These are phyloP conservation scores for Calosoma granatense DNA, from an alignment of 1,140 invertebrate species.

Conservation along the genomic window DNA sequence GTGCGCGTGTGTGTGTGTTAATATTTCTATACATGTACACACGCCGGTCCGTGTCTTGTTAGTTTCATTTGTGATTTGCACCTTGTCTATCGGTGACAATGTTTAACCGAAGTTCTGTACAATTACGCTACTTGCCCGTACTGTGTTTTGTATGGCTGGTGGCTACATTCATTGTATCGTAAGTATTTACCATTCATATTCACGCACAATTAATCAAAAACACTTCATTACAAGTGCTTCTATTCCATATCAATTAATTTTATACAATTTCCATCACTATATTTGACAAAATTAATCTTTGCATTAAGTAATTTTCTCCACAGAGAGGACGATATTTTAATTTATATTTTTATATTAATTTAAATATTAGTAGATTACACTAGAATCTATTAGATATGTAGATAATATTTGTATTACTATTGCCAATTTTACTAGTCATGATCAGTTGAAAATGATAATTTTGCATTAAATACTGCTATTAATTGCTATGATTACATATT, in stretches of 20 bases:
- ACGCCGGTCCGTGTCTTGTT: no score
- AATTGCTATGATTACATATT: no score
- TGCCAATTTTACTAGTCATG: no score
- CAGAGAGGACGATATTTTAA: background rate
- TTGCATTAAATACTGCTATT: no score
- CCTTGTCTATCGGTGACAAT: no score
- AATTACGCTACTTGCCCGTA: slow-evolving; percentile 3
- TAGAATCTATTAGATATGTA: no score
- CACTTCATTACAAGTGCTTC: slow-evolving; percentile 15
- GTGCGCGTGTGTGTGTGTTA: background rate
- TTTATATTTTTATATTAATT: background rate
- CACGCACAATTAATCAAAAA: slow-evolving; percentile 15
- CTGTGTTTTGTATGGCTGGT: slow-evolving; percentile 3
- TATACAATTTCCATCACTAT: slow-evolving; percentile 10
- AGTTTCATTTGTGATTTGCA: no score
- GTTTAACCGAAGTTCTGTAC: background rate
- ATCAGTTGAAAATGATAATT: no score
- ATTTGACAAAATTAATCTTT: background rate
- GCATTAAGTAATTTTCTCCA: background rate
- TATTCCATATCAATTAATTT: slow-evolving; percentile 14
- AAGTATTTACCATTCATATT: slow-evolving; percentile 15
- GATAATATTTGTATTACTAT: no score
- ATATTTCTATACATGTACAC: background rate
- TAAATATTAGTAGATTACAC: background rate
- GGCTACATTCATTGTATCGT: slow-evolving; percentile 8